Percentiles rank a stretch among this genome's conserved stretches.
phyloP scores from a whole-genome alignment of 2,888 invertebrate species.

The Callimorpha dominula region DNA sequence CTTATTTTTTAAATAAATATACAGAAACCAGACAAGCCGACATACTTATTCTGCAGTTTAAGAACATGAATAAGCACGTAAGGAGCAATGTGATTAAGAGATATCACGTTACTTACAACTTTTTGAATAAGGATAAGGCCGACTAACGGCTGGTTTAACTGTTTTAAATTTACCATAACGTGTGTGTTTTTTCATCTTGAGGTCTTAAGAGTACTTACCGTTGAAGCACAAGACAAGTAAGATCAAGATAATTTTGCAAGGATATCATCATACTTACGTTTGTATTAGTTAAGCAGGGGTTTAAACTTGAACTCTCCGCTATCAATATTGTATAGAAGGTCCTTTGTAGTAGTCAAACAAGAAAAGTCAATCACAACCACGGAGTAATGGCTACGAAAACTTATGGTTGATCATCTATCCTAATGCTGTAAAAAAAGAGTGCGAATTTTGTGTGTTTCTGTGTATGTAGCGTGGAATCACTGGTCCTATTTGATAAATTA shows the following conservation, averaged over 20 bases:
- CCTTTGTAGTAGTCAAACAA: not conserved
- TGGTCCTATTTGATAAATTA: too few relatives aligned
- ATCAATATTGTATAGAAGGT: not conserved
- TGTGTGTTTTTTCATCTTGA: slow-evolving; percentile 3
- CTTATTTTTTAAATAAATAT: not conserved
- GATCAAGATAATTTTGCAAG: not conserved
- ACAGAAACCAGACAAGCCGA: not conserved
- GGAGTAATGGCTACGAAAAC: too few relatives aligned
- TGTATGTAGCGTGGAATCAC: too few relatives aligned
- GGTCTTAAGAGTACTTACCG: not conserved
- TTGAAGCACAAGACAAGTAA: not conserved
- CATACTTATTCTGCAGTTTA: not conserved
- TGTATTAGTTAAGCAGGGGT: not conserved
- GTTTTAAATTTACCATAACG: slow-evolving; percentile 10
- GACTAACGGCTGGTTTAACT: slow-evolving; percentile 24
- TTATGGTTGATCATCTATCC: too few relatives aligned
- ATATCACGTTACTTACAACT: slow-evolving; percentile 8
- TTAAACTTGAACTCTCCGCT: not conserved
- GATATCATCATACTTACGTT: not conserved
- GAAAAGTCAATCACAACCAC: not conserved
- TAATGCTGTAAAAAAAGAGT: too few relatives aligned
- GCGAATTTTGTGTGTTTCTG: too few relatives aligned
- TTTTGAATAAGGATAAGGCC: slow-evolving; percentile 11
- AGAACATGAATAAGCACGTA: not conserved
- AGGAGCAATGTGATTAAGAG: not conserved